Base-by-base conservation (phyloP, 2,113 vertebrate species). In the Brienomyrus brachyistius region DNA sequence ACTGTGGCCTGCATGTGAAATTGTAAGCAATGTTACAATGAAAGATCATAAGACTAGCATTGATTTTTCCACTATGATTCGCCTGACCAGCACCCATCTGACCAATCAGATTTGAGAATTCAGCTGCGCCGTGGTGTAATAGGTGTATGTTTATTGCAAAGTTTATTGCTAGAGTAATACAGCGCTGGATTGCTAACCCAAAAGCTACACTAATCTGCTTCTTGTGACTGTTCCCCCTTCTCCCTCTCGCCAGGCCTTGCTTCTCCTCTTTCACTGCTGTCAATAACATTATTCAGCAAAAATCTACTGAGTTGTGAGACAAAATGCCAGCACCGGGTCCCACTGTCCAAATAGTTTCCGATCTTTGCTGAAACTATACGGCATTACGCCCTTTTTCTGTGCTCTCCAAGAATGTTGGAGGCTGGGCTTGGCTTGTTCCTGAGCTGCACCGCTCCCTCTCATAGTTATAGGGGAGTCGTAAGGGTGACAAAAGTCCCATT, bases 171-270 rank as follows among this genome's bases (percentile, higher is more conserved):
- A 50, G 13, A 91, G 87, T 86, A 89, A 91, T 91, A 88, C 35
- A 59, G 52, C 83, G 31, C 82, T n/a, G 59, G 4, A 48, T 90
- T 62, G 89, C 90, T 83, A 35, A 91, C 87, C 93, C 51, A 27
- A 90, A 92, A 89, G 90, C 93, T 93, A 87, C 92, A 90, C 66
- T 93, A 94, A 93, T 93, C 90, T 93, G 88, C 91, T 92, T 90
- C 92, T 93, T 91, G 91, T 94, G 92, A 92, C 88, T 62, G 88
- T 91, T 70, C 85, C 88, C 85, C 82, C 88, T 27, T 43, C 40
- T 51, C 84, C 87, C 90, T 87, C 21, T 54, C 23, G 8, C 66
- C 82, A 91, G n/a, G 21, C 11, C 27, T 62, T 45, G 31, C 10
- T 88, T 43, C 54, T 62, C 51, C 31, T 56, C 86, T 92, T 91